Conservation (phyloP, 1,140 invertebrate species). For the Solenopsis fugax region DNA sequence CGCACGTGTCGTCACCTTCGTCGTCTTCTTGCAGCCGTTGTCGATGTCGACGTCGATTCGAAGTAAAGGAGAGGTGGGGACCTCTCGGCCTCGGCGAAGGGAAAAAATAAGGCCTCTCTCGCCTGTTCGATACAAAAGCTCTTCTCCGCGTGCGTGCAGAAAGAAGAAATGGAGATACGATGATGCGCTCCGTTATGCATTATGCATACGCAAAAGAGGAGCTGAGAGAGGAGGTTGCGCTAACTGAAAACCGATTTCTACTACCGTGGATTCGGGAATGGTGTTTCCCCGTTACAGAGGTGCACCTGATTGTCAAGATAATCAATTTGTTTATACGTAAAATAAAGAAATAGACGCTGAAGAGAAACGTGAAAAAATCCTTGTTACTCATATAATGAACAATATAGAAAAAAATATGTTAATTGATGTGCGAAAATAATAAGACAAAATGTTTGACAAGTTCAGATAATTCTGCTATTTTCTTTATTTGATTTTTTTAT, state of each 20-base stretch:
- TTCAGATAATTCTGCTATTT: not conserved
- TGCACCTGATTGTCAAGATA: not conserved
- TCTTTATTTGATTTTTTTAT: constrained; percentile 10
- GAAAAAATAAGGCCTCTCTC: constrained; percentile 54
- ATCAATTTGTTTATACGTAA: constrained; percentile 24
- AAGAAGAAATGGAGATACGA: constrained; percentile 76
- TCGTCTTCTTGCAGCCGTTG: constrained; percentile 82
- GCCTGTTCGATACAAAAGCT: constrained; percentile 70
- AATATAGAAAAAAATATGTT: not conserved
- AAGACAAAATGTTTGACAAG: not conserved
- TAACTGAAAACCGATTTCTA: constrained; percentile 76
- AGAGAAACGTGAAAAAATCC: not conserved
- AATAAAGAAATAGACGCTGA: constrained; percentile 2
- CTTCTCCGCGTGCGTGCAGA: constrained; percentile 56
- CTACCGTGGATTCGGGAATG: constrained; percentile 36
- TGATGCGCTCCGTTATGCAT: constrained; percentile 78
- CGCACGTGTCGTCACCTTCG: constrained; percentile 85
- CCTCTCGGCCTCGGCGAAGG: not conserved
- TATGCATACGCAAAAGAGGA: constrained; percentile 72
- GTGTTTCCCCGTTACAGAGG: not conserved
- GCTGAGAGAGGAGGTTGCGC: constrained; percentile 35
- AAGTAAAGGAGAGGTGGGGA: constrained; percentile 14
- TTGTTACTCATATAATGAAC: not conserved
- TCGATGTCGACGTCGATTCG: constrained; percentile 69
- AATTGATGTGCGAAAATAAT: not conserved